Conservation (phyloP, 2,113 vertebrate genomes). For the Aplodontia rufa region DNA sequence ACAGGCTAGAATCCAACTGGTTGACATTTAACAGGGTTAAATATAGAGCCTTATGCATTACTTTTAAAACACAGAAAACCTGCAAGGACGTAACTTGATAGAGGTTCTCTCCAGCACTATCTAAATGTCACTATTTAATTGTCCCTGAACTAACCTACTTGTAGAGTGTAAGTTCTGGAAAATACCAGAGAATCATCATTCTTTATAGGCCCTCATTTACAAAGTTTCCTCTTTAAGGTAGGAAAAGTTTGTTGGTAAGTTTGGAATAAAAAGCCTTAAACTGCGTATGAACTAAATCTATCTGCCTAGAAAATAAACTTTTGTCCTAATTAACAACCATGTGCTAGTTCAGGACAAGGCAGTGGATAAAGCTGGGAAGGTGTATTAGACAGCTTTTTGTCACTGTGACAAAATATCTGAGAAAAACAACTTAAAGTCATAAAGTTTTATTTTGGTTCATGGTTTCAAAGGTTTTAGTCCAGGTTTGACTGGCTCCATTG, state of each 20-base stretch:
- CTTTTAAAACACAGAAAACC: slow-evolving; percentile 48
- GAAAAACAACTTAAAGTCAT: background rate
- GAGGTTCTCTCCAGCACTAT: background rate
- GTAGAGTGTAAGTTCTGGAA: background rate
- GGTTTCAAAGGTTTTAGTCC: background rate
- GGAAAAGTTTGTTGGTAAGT: background rate
- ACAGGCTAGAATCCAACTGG: slow-evolving; percentile 26
- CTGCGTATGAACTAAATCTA: background rate
- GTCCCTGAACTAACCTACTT: background rate
- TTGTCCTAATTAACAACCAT: background rate
- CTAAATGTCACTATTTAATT: background rate
- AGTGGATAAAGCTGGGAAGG: background rate
- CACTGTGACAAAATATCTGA: background rate
- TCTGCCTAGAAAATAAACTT: background rate
- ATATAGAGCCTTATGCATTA: slow-evolving; percentile 48
- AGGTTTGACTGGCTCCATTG: background rate
- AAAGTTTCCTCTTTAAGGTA: background rate
- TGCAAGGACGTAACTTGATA: slow-evolving; percentile 28
- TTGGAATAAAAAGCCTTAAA: background rate
- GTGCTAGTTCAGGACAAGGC: background rate
- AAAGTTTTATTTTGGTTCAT: background rate
- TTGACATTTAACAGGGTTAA: slow-evolving; percentile 69
- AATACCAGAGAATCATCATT: background rate
- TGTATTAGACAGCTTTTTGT: background rate
- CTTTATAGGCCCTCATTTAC: background rate